Base-by-base conservation (phyloP, 2,888 invertebrate species). In the Eilema caniola region DNA sequence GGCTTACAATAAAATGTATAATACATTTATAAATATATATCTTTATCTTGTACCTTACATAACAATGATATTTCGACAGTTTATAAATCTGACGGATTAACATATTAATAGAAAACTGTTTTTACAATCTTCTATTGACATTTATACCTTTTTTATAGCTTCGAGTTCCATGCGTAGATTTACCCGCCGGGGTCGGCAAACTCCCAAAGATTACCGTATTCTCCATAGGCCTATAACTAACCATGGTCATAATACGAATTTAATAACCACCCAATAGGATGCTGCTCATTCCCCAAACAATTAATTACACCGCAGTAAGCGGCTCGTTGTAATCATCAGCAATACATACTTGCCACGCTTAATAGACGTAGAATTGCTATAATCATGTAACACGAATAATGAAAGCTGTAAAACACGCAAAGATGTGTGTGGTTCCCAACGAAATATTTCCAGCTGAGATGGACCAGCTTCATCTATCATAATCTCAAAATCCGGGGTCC, bases 401-500 rank as follows among this genome's bases (percentile, higher is more conserved):
- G 31, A 61, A 67, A 75, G 33, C 66, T 66, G 72, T 66, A 61
- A 25, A 67, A 59, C 80, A 82, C 74, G 80, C 80, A 74, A 12
- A 14, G 8, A 71, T 16, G 24, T 31, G 24, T 11, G 3, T 70
- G 73, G 70, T 77, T 77, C 74, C 77, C 74, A 70, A 60, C 70
- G n/a, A 74, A 79, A 73, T 67, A 62, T 64, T 75, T 20, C 16
- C 0, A 20, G 25, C 24, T 47, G 14, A 4, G 41, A 14, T 28
- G 28, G 5, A 28, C n/a, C n/a, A n/a, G n/a, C n/a, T n/a, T n/a
- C n/a, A n/a, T n/a, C n/a, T n/a, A 28, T 28, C 28, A 28, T 28
- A 28, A 28, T 28, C 28, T 47, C 20, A 5, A 8, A 47, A 20
- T 7, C 20, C 7, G 47, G 47, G 47, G 2, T 41, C 41, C 41